Conservation (phyloP, 30 jellyfish, hydroid and myxozoan species). For the Hydractinia echinata region DNA sequence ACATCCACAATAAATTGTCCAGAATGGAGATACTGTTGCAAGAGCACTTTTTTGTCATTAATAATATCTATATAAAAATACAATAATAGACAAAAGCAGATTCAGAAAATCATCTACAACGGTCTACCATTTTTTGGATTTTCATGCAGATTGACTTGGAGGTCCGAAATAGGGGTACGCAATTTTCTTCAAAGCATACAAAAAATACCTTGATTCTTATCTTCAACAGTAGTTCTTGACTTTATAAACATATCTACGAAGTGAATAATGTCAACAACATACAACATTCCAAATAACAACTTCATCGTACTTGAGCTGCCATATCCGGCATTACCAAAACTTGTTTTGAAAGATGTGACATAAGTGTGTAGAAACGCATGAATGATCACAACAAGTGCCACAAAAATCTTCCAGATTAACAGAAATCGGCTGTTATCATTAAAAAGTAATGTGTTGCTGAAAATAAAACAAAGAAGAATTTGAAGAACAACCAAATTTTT, state of each 20-base stretch:
- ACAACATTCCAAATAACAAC: constrained; percentile 37
- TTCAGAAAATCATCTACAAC: too few relatives aligned
- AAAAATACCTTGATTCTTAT: too few relatives aligned
- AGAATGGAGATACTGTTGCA: background rate
- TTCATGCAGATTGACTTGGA: too few relatives aligned
- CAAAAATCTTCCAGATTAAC: constrained; percentile 37
- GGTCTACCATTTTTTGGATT: too few relatives aligned
- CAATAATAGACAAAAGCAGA: too few relatives aligned
- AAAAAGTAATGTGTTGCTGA: background rate
- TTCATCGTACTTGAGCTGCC: constrained; percentile 36
- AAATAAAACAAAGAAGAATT: background rate
- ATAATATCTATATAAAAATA: constrained; percentile 29
- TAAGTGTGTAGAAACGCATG: constrained; percentile 36
- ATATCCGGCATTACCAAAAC: constrained; percentile 54
- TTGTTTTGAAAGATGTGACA: constrained; percentile 37
- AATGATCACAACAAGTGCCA: constrained; percentile 30
- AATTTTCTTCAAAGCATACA: too few relatives aligned
- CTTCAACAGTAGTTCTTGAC: constrained; percentile 22
- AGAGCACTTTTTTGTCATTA: constrained; percentile 27
- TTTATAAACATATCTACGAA: constrained; percentile 36
- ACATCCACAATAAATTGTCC: constrained; percentile 43
- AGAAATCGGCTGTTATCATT: background rate
- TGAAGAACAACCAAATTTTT: background rate
- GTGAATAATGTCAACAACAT: constrained; percentile 42
- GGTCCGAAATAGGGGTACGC: too few relatives aligned